Evolutionary conservation across 1,140 invertebrate genomes (phyloP), one percentile per base, ranked within the genome.

Genomic region (Drosophila bipectinata): DNA sequence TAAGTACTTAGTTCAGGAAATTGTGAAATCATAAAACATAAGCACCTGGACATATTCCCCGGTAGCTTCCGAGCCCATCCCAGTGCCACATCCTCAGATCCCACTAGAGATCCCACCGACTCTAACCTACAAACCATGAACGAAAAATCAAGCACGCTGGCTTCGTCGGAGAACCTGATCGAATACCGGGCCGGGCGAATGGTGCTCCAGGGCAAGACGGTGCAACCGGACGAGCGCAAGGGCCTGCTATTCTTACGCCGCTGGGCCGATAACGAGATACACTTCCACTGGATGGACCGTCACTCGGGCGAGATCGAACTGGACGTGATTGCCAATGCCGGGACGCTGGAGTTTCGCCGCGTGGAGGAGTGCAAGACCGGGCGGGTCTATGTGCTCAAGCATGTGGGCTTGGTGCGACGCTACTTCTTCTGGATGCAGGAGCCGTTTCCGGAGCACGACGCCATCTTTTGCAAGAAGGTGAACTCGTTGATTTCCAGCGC

Each of bases 401-500:
- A 99, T 90, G 99, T 98, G 88, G 96, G 96, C 0, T 97, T 97
- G 1, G 95, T 94, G 55, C 95, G 97, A 78, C 97, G 97, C 87
- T 96, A 98, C 69, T 99, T 99, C 92, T 99, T 98, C 90, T 99
- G 98, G 98, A 94, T 99, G 92, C 98, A 99, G 96, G 98, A 99
- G 91, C 95, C 97, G 0, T 98, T 98, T 91, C 95, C 95, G 28
- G 98, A 99, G 45, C 98, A 97, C 89, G 98, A 99, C 94, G 97
- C 98, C 57, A 98, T 98, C 28, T 94, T 95, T 62, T 98, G 97
- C 81, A 95, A 95, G 82, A 94, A 96, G 92, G 95, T 99, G 24
- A 99, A 99, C 92, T 98, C 99, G 85, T 94, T 96, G 49, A 90
- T 94, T 55, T 21, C 26, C 15, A 30, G 3, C 10, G 9, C 48